phyloP scores from a whole-genome alignment of 2,888 invertebrate genomes.

The Melanostoma mellinum region DNA sequence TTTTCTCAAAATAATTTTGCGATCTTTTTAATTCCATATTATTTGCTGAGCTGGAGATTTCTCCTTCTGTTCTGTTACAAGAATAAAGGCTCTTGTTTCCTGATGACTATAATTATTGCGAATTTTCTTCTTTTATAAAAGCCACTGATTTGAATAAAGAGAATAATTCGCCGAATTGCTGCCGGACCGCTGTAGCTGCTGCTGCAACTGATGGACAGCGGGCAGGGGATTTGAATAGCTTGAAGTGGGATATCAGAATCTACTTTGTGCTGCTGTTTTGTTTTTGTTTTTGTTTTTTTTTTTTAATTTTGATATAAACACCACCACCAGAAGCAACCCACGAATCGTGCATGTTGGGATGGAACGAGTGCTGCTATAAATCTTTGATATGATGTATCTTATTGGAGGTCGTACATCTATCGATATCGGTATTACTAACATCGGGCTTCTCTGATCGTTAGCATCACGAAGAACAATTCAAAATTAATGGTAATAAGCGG shows the following conservation, averaged over 20 bases:
- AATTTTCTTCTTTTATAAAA: conserved; percentile 75
- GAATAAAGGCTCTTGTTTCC: conserved; percentile 69
- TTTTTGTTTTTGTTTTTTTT: conserved; percentile 41
- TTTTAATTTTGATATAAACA: conserved; percentile 52
- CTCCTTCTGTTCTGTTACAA: conserved; percentile 61
- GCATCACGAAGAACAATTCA: conserved; percentile 82
- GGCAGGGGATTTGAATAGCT: conserved; percentile 36
- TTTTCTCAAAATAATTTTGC: conserved; percentile 71
- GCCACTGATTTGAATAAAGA: conserved; percentile 71
- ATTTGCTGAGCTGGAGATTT: conserved; percentile 60
- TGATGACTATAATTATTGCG: conserved; percentile 80
- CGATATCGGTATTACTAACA: conserved; percentile 60
- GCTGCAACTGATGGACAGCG: not conserved
- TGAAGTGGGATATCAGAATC: conserved; percentile 62
- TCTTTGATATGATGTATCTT: conserved; percentile 47
- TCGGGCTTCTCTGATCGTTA: conserved; percentile 78
- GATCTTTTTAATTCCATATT: conserved; percentile 70
- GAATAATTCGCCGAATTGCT: conserved; percentile 66
- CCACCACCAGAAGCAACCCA: conserved; percentile 42
- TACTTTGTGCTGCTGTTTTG: conserved; percentile 65
- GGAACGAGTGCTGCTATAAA: conserved; percentile 22
- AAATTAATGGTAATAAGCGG: conserved; percentile 82
- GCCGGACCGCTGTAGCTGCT: not conserved
- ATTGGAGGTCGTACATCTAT: conserved; percentile 69
- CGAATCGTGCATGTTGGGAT: conserved; percentile 62